These are phyloP conservation scores for Triplophysa siluroides DNA, from an alignment of 2,113 vertebrate genomes.

Conservation along the genomic window DNA sequence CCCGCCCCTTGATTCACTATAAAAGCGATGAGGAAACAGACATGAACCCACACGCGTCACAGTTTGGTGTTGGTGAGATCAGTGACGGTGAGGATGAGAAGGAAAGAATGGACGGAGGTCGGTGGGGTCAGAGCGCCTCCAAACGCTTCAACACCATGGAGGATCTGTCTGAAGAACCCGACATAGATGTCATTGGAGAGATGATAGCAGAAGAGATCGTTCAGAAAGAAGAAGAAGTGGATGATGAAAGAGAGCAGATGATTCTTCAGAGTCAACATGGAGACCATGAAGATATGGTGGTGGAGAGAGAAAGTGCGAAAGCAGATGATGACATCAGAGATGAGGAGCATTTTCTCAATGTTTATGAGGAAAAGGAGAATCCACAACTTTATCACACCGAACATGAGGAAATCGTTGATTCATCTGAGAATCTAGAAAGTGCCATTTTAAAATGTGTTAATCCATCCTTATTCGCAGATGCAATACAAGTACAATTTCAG, in stretches of 20 bases:
- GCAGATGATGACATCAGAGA: conserved; percentile 50
- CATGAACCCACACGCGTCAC: conserved; percentile 64
- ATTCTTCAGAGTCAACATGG: conserved; percentile 21
- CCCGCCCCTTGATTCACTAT: conserved; percentile 74
- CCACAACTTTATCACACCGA: not conserved
- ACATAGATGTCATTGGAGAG: conserved; percentile 59
- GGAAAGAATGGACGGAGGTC: conserved; percentile 53
- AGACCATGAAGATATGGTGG: conserved; percentile 11
- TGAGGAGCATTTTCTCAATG: conserved; percentile 46
- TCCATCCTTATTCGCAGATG: not conserved
- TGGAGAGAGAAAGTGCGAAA: conserved; percentile 29
- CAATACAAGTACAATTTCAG: conserved; percentile 1
- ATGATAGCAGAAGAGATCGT: conserved; percentile 51
- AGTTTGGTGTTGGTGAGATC: conserved; percentile 63
- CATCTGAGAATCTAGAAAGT: conserved; percentile 5
- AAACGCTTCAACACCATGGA: conserved; percentile 75
- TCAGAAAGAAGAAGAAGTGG: conserved; percentile 23
- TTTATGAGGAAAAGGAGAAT: conserved; percentile 63
- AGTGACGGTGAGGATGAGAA: conserved; percentile 70
- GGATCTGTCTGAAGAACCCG: conserved; percentile 72
- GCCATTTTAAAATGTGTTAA: not conserved
- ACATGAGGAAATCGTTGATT: not conserved
- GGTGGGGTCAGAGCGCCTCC: conserved; percentile 61
- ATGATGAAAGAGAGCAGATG: conserved; percentile 32
- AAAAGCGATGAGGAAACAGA: conserved; percentile 73